phyloP scores from a whole-genome alignment of 2,888 invertebrate species.

The Phytoseiulus persimilis region DNA sequence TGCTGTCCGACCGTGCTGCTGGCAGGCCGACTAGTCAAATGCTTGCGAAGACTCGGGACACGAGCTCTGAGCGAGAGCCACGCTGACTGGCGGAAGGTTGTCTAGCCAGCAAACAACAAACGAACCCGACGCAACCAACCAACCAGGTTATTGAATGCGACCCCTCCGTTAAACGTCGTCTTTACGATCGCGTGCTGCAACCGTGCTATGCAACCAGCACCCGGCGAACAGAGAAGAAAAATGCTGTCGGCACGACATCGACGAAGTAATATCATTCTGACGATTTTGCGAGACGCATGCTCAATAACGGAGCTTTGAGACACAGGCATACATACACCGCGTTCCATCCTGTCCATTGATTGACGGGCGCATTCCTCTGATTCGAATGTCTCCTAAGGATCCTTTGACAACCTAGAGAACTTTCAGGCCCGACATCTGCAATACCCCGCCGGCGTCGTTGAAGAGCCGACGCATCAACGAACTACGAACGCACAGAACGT shows the following conservation, averaged over 20 bases:
- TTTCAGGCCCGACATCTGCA: neutral
- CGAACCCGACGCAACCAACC: neutral
- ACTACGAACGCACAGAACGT: neutral
- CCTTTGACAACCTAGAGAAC: neutral
- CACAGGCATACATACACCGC: neutral
- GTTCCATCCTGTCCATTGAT: neutral
- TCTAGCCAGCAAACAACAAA: neutral
- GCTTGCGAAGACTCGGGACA: neutral
- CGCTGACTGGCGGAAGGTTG: neutral
- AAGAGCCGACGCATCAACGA: neutral
- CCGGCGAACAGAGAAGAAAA: neutral
- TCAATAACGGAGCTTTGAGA: neutral
- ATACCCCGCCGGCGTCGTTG: neutral
- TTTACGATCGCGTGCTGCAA: constrained; percentile 5
- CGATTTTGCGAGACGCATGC: neutral
- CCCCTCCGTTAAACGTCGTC: neutral
- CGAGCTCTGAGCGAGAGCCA: neutral
- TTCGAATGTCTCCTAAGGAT: neutral
- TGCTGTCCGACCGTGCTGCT: neutral
- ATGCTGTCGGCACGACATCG: neutral
- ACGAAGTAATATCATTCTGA: neutral
- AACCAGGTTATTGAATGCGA: neutral
- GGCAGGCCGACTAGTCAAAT: neutral
- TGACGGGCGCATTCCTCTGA: neutral
- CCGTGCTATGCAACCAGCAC: neutral